Percentiles rank a stretch among this genome's conserved stretches.
phyloP scores from a whole-genome alignment of 2,888 invertebrate genomes.

The Acanthacorydalis orientalis region DNA sequence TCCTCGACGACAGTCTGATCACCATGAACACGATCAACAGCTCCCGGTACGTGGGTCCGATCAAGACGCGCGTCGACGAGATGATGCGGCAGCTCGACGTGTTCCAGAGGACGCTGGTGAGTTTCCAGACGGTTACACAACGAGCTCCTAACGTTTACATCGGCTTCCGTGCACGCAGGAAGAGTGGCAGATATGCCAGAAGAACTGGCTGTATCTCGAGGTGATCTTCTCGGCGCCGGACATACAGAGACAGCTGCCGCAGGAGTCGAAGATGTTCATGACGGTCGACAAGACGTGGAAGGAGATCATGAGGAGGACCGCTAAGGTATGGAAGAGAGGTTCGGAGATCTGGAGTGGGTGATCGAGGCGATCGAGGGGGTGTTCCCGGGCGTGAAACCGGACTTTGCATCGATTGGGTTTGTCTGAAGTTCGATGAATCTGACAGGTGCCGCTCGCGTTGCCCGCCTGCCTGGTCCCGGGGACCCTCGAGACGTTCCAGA shows the following conservation, averaged over 20 bases:
- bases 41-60: slow-evolving; percentile 72
- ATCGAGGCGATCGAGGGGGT: too few species aligned
- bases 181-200: slow-evolving; percentile 77
- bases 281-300: slow-evolving; percentile 83
- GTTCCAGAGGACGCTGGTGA: slow-evolving; percentile 68
- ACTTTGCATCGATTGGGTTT: too few species aligned
- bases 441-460: slow-evolving; percentile 58
- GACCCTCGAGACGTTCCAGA: slow-evolving; percentile 46
- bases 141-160: too few species aligned
- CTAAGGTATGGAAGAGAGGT: slow-evolving; percentile 48
- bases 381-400: too few species aligned
- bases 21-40: slow-evolving; percentile 74
- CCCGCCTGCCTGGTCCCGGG: slow-evolving; percentile 60
- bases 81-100: slow-evolving; percentile 62
- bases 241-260: slow-evolving; percentile 81
- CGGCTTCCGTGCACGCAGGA: slow-evolving; percentile 46
- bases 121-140: slow-evolving; percentile 12
- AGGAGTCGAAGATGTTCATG: slow-evolving; percentile 73
- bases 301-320: slow-evolving; percentile 67
- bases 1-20: slow-evolving; percentile 74
- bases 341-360: too few species aligned
- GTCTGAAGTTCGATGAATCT: background rate
- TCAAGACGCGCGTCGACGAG: slow-evolving; percentile 64
- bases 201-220: slow-evolving; percentile 88
- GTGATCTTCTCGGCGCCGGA: slow-evolving; percentile 90